Base-by-base conservation (phyloP, 2,797 vertebrate species). In the Hylomyscus alleni region DNA sequence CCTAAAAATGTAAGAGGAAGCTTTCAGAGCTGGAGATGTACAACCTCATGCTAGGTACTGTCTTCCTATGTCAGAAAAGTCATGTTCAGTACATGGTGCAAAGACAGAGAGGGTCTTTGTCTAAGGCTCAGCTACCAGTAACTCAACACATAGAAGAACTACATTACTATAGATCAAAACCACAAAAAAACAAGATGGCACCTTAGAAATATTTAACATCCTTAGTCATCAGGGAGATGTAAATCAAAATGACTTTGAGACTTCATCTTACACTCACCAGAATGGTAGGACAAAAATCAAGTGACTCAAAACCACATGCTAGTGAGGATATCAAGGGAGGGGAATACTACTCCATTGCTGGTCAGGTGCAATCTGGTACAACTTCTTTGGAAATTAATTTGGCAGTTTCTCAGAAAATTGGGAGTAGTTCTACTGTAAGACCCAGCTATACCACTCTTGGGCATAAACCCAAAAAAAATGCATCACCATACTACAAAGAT, bases 161-260 rank as follows among this genome's bases (percentile, higher is more conserved):
- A 0, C 40, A 15, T 88, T 54, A 12, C 58, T 82, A 17, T 4
- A 58, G 26, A 80, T 40, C 29, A 84, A 20, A 69, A 40, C 65
- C 62, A 85, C 80, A 95, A 24, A 69, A 44, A 81, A 62, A 82
- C 80, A 95, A 94, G 91, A 96, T 89, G 87, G 72, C 92, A 58
- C 19, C 56, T 65, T 78, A 15, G 76, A 89, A 69, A n/a, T n/a
- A 19, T 7, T n/a, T 34, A 69, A n/a, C 34, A 69, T 69, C 8
- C 15, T 37, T 69, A n/a, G 67, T 69, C 67, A 69, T 69, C 67
- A n/a, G 67, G 67, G 14, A 69, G 19, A 69, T n/a, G 67, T n/a
- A 69, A 69, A 37, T 69, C 67, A n/a, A n/a, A 69, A n/a, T 69
- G 67, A n/a, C 67, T 19, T 17, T 31, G 29, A 69, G 17, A n/a